Evolutionary conservation across 2,797 vertebrate species (phyloP).

Genomic region (Eupleurogrammus muticus): DNA sequence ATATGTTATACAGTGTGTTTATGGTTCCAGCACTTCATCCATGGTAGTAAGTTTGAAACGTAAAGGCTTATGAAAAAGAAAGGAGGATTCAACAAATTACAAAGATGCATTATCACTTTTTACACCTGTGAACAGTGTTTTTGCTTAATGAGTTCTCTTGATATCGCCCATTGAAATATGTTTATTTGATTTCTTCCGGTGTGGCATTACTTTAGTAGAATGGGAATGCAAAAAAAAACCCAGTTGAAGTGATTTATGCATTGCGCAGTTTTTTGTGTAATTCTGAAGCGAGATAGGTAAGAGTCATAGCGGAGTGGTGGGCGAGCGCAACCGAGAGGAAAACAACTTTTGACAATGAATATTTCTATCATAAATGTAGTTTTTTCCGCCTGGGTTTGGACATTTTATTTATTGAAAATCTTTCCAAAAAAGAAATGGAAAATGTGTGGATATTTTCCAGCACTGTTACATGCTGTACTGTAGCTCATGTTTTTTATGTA

Average conservation of each 20-base stretch:
- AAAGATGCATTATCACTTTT: conserved; percentile 86
- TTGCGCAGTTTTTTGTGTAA: conserved; percentile 90
- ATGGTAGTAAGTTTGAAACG: conserved; percentile 88
- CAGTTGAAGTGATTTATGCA: conserved; percentile 85
- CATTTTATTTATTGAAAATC: conserved; percentile 90
- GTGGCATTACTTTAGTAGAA: conserved; percentile 78
- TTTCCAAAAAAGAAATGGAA: conserved; percentile 84
- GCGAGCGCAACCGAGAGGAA: conserved; percentile 82
- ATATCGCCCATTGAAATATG: conserved; percentile 84
- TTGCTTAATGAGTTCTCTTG: conserved; percentile 82
- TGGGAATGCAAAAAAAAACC: conserved; percentile 71
- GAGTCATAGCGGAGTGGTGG: conserved; percentile 79
- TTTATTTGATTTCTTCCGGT: conserved; percentile 91
- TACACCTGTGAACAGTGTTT: conserved; percentile 89
- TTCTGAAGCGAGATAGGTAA: conserved; percentile 81
- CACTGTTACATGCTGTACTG: conserved; percentile 89
- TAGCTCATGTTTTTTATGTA: conserved; percentile 93
- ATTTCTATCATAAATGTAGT: conserved; percentile 91
- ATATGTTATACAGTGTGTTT: conserved; percentile 89
- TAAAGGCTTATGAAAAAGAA: conserved; percentile 74
- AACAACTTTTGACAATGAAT: conserved; percentile 86
- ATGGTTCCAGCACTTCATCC: conserved; percentile 91
- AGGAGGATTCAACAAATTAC: conserved; percentile 72
- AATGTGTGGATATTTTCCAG: conserved; percentile 92
- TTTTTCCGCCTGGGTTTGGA: conserved; percentile 92